phyloP scores from a whole-genome alignment of 1,140 invertebrate species.

The Drosophila equinoxialis region DNA sequence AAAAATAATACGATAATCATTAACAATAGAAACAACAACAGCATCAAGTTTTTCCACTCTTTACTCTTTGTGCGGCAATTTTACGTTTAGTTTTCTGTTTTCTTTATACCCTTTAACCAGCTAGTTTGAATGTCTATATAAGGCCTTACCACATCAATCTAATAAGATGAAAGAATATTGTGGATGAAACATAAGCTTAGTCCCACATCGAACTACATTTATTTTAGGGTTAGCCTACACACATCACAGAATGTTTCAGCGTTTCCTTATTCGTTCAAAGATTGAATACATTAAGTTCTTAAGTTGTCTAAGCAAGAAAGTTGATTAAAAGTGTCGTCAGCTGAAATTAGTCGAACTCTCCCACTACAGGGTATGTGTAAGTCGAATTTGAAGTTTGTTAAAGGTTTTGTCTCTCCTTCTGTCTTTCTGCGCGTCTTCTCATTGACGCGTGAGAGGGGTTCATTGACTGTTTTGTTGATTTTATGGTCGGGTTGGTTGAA shows the following conservation, averaged over 20 bases:
- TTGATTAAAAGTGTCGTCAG: too few relatives aligned
- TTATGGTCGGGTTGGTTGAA: constrained; percentile 62
- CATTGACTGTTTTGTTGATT: constrained; percentile 77
- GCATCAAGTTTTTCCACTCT: constrained; percentile 17
- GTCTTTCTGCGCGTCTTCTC: constrained; percentile 39
- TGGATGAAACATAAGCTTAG: too few relatives aligned
- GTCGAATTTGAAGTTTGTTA: not conserved
- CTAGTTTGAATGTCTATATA: too few relatives aligned
- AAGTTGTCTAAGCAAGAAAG: too few relatives aligned
- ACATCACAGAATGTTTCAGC: too few relatives aligned
- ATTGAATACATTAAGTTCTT: too few relatives aligned
- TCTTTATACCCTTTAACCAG: constrained; percentile 16
- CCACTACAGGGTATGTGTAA: not conserved
- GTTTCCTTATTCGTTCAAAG: too few relatives aligned
- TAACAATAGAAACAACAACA: constrained; percentile 13
- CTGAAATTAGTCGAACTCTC: too few relatives aligned
- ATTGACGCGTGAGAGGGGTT: constrained; percentile 56
- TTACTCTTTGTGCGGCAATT: constrained; percentile 30
- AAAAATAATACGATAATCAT: constrained; percentile 57
- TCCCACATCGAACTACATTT: too few relatives aligned
- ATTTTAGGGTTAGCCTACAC: too few relatives aligned
- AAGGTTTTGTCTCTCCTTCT: not conserved
- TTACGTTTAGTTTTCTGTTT: constrained; percentile 39
- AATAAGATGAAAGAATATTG: too few relatives aligned
- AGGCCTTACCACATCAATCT: too few relatives aligned